Conservation (phyloP, 2,888 invertebrate species). For the Aricia artaxerxes region DNA sequence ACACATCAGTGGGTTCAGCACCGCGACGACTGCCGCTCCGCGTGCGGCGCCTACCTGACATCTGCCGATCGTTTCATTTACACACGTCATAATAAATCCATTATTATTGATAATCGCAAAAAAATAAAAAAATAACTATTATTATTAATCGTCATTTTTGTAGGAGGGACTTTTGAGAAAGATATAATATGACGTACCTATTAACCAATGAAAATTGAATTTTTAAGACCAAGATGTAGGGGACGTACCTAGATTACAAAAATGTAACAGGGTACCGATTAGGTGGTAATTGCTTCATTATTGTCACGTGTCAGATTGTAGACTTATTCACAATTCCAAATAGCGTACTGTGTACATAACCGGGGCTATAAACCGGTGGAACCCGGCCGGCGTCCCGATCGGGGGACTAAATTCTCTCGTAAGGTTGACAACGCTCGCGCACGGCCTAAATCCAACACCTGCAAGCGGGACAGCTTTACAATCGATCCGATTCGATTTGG, state of each 20-base stretch:
- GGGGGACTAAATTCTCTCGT: background rate
- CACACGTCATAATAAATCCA: too few species aligned
- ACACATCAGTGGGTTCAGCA: constrained; percentile 5
- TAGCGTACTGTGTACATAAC: too few species aligned
- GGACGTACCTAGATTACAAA: background rate
- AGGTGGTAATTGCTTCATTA: background rate
- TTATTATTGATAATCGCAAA: too few species aligned
- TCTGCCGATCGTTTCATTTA: too few species aligned
- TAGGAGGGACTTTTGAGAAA: too few species aligned
- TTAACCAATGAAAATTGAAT: too few species aligned
- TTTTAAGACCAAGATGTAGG: background rate
- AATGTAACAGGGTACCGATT: background rate
- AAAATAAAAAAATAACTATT: too few species aligned
- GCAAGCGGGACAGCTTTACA: background rate
- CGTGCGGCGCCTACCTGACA: too few species aligned
- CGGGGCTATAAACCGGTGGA: too few species aligned
- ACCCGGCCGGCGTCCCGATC: background rate
- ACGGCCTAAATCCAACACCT: background rate
- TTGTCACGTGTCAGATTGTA: background rate
- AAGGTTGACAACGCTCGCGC: background rate
- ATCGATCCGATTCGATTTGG: background rate
- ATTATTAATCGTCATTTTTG: too few species aligned
- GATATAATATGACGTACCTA: too few species aligned
- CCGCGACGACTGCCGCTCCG: background rate
- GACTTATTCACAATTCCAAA: background rate